These are phyloP conservation scores for Spea hammondii DNA, from an alignment of 2,797 vertebrate genomes.

Conservation along the genomic window DNA sequence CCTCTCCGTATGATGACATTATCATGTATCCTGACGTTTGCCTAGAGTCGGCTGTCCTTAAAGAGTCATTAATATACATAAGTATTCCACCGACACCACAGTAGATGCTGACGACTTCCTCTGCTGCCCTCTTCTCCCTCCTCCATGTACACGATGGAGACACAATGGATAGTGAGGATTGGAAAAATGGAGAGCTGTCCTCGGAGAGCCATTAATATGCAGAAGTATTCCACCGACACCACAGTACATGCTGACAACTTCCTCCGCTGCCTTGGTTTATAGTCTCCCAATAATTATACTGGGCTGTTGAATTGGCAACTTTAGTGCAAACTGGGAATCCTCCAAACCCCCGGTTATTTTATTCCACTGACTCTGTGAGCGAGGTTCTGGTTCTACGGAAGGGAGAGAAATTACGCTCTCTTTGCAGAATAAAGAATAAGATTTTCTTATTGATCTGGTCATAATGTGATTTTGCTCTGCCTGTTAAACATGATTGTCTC, in stretches of 20 bases:
- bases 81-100: no score
- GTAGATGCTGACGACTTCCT: no score
- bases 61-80: no score
- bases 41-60: no score
- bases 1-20: no score
- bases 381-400: background rate
- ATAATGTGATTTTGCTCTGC: conserved; percentile 42
- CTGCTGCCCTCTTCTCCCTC: no score
- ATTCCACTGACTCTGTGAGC: background rate
- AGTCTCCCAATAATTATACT: background rate
- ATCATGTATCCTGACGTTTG: no score
- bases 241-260: background rate
- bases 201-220: background rate
- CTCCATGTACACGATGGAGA: no score
- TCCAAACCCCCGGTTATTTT: background rate
- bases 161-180: no score
- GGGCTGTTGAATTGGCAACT: background rate
- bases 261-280: background rate
- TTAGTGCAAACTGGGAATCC: background rate
- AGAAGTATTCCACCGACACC: background rate
- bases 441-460: conserved; percentile 47
- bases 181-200: background rate
- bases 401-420: conserved; percentile 37
- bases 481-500: conserved; percentile 53
- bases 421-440: conserved; percentile 40